Percentiles rank a stretch among this genome's conserved stretches.
phyloP scores from a whole-genome alignment of 1,140 invertebrate genomes.

The Heliconius eleuchia region DNA sequence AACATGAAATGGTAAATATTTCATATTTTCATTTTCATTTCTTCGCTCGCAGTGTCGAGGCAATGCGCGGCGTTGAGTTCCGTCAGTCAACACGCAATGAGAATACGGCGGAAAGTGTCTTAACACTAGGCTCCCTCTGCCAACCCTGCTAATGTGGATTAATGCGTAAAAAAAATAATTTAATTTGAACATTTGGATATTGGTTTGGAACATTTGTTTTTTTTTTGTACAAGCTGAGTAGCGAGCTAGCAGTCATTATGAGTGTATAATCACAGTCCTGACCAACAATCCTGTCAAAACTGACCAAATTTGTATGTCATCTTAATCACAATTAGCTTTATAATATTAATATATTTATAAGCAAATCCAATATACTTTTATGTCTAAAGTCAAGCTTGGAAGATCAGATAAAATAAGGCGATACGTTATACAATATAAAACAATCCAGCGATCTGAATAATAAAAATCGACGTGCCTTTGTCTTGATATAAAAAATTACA shows the following conservation, averaged over 20 bases:
- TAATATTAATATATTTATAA: background rate
- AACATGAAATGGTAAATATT: background rate
- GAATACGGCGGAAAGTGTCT: no score
- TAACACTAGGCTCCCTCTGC: no score
- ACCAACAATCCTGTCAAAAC: no score
- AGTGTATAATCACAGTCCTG: no score
- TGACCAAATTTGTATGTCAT: background rate
- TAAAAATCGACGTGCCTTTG: slow-evolving; percentile 57
- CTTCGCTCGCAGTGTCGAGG: no score
- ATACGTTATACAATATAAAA: background rate
- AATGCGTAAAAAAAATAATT: background rate
- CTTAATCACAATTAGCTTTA: background rate
- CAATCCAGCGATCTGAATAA: slow-evolving; percentile 33
- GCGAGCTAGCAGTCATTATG: no score
- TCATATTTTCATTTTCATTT: no score
- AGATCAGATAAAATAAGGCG: background rate
- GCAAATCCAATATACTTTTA: background rate
- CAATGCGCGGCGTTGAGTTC: no score
- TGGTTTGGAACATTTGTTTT: background rate
- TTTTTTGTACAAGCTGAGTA: background rate
- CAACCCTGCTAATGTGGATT: no score
- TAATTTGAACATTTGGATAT: background rate
- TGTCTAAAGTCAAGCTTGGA: background rate
- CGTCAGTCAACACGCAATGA: no score
- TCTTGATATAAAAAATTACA: slow-evolving; percentile 28